Evolutionary conservation across 2,113 vertebrate species (phyloP).

Genomic region (Pangasianodon hypophthalmus): DNA sequence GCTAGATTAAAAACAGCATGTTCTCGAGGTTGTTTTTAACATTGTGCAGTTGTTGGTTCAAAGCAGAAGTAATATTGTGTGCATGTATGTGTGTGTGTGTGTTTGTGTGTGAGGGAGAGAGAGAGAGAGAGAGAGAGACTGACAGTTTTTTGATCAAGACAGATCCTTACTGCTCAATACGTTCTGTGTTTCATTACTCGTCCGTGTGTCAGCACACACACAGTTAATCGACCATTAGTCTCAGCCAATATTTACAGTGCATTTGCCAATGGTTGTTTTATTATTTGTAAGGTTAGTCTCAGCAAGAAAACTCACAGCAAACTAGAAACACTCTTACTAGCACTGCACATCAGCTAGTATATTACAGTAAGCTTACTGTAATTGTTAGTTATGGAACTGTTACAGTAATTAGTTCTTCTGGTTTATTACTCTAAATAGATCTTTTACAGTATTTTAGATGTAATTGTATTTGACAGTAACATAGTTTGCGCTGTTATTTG

Average conservation of each 20-base stretch:
- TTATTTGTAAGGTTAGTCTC: background rate
- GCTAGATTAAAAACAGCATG: slow-evolving; percentile 6
- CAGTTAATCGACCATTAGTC: background rate
- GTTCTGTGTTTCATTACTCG: slow-evolving; percentile 4
- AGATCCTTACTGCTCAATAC: background rate
- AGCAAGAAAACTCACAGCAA: background rate
- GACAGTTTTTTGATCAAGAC: background rate
- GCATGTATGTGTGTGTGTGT: background rate
- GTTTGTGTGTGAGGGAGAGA: background rate
- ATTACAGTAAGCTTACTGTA: background rate
- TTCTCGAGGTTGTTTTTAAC: slow-evolving; percentile 8
- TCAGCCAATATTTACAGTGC: background rate
- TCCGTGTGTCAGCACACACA: background rate
- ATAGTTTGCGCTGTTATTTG: background rate
- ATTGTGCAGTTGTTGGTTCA: slow-evolving; percentile 19
- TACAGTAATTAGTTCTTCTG: background rate
- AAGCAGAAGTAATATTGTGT: slow-evolving; percentile 20
- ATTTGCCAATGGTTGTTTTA: background rate
- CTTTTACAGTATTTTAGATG: background rate
- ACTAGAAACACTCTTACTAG: background rate
- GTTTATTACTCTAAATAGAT: no score
- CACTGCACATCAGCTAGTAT: background rate
- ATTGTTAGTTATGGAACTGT: background rate
- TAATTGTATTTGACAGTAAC: background rate
- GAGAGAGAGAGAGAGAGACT: background rate